Evolutionary conservation across 2,113 vertebrate species (phyloP).

Genomic region (Phyllostomus hastatus): DNA sequence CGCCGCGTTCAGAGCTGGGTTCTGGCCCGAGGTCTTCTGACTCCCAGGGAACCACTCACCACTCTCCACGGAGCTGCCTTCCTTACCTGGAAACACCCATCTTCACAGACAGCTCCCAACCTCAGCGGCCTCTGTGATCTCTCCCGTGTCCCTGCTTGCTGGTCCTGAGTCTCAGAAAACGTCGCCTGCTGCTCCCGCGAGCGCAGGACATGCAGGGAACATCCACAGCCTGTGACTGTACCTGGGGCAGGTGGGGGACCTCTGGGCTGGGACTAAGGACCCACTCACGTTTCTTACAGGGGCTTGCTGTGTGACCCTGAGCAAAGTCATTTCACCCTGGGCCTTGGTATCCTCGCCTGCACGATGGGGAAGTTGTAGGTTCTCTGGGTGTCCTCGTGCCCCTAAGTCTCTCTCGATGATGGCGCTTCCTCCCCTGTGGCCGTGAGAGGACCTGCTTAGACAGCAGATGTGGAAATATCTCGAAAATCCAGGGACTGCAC

Average conservation of each 20-base stretch:
- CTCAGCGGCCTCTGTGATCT: fast-evolving
- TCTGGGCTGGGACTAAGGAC: background rate
- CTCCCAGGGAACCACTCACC: background rate
- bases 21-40: background rate
- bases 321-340: background rate
- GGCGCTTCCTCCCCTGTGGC: background rate
- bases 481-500: background rate
- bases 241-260: background rate
- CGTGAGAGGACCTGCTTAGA: background rate
- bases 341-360: background rate
- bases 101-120: background rate
- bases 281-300: fast-evolving
- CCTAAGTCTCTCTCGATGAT: background rate
- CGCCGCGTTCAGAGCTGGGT: background rate
- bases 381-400: background rate
- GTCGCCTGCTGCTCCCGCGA: background rate
- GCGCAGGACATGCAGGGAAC: fast-evolving
- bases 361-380: background rate
- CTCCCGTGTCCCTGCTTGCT: fast-evolving
- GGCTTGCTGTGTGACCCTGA: background rate
- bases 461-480: background rate
- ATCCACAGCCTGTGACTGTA: no score
- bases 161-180: fast-evolving
- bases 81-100: background rate
- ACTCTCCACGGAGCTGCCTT: background rate